phyloP scores from a whole-genome alignment of 1,140 invertebrate genomes.

The Drosophila auraria region DNA sequence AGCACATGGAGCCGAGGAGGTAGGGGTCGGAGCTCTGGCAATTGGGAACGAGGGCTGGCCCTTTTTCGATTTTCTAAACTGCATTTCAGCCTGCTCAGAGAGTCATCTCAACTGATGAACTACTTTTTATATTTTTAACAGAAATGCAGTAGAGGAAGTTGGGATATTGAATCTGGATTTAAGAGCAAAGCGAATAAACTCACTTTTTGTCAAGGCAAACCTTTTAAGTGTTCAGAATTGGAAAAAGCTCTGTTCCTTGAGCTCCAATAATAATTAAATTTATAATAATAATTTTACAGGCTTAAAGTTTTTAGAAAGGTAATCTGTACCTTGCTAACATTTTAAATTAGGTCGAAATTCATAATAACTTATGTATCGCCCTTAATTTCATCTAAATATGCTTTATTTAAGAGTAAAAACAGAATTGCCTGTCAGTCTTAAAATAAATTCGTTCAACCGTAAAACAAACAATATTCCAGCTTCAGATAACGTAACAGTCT shows the following conservation, averaged over 20 bases:
- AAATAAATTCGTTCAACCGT: neutral
- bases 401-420: neutral
- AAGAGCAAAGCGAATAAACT: too few relatives aligned
- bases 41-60: slow-evolving; percentile 32
- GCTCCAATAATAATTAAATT: too few relatives aligned
- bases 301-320: too few relatives aligned
- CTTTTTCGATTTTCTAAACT: slow-evolving; percentile 41
- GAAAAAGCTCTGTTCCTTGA: too few relatives aligned
- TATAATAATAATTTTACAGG: too few relatives aligned
- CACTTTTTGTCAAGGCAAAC: too few relatives aligned
- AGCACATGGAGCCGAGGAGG: slow-evolving; percentile 3
- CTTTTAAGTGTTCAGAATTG: too few relatives aligned
- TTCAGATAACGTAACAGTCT: neutral
- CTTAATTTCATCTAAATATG: too few relatives aligned
- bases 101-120: slow-evolving; percentile 17
- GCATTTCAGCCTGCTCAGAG: slow-evolving; percentile 6
- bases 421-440: too few relatives aligned
- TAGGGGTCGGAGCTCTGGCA: slow-evolving; percentile 2
- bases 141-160: neutral
- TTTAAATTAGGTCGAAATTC: too few relatives aligned
- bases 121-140: slow-evolving; percentile 1
- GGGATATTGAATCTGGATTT: neutral
- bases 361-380: too few relatives aligned
- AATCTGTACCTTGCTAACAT: too few relatives aligned
- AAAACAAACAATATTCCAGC: neutral